Conservation (phyloP, 2,888 invertebrate species). For the Calliopum simillimum region DNA sequence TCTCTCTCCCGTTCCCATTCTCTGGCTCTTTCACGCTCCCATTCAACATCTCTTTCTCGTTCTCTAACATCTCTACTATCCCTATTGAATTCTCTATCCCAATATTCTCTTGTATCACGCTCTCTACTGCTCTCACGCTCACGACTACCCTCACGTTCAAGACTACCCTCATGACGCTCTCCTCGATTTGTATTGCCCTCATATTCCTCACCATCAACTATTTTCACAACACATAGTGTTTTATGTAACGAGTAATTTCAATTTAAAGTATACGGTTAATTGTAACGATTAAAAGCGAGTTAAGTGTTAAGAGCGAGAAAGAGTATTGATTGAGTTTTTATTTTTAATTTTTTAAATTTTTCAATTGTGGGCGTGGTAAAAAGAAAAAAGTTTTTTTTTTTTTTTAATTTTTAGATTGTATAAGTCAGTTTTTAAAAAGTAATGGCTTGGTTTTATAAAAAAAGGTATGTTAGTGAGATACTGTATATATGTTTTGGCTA, state of each 20-base stretch:
- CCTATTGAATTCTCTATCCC: constrained; percentile 61
- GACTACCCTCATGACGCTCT: constrained; percentile 67
- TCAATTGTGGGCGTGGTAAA: constrained; percentile 55
- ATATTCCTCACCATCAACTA: constrained; percentile 56
- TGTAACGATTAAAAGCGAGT: not conserved
- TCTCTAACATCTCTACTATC: constrained; percentile 44
- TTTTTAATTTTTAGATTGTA: constrained; percentile 15
- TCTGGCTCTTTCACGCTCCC: constrained; percentile 64
- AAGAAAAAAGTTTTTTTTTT: constrained; percentile 38
- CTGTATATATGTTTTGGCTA: constrained; percentile 29
- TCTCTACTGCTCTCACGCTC: constrained; percentile 54
- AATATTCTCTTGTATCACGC: constrained; percentile 57
- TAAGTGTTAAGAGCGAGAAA: constrained; percentile 52
- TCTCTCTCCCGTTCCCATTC: constrained; percentile 67
- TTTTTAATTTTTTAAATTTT: constrained; percentile 1
- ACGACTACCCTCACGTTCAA: constrained; percentile 55
- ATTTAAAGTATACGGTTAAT: no score
- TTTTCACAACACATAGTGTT: not conserved
- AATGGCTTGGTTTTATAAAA: constrained; percentile 44
- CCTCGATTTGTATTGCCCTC: constrained; percentile 68
- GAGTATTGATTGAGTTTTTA: constrained; percentile 49
- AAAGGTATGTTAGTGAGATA: constrained; percentile 40
- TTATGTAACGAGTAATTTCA: not conserved
- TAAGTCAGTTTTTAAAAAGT: constrained; percentile 41
- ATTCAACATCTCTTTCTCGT: constrained; percentile 62